Base-by-base conservation (phyloP, 2,888 invertebrate species). In the Netelia virgata region DNA sequence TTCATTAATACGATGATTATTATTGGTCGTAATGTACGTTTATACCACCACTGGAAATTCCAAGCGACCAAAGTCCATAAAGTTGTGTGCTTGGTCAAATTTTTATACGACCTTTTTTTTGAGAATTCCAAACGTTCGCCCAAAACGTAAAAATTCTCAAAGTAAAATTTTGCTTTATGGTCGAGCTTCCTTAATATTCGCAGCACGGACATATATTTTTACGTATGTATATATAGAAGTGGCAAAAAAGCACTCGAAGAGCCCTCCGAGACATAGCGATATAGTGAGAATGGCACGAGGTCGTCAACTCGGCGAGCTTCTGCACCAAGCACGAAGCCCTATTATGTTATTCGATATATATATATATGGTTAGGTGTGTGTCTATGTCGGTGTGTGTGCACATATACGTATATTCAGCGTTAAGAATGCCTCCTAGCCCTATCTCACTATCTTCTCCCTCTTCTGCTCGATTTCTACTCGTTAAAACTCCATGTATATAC, bases 291-390 rank as follows among this genome's bases (percentile, higher is more conserved):
- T 53, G n/a, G 53, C 53, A 43, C 50, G 76, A 59, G 77, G 77
- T 78, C 77, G 63, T 53, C 77, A 70, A 78, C 77, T 61, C 77
- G 63, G 18, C 77, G 16, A 20, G 69, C 36, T 64, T 23, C 61
- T 9, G 28, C 69, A 70, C 53, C 18, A 70, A 63, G 61, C 70
- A 50, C 61, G 77, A 78, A 78, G 69, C 77, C 70, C 69, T 57
- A 57, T 63, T 47, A 47, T 47, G 36, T 36, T 36, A 47, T 47
- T 1, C 47, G 2, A 47, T 47, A 47, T 47, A 47, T 47, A 47
- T 47, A 47, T 47, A 47, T 47, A 47, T 47, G 3, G n/a, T n/a
- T n/a, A n/a, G n/a, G n/a, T n/a, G 14, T 47, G 47, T 47, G 47
- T 36, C 36, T 36, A 36, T 8, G 36, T 1, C 6, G 6, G 36